Base-by-base conservation (phyloP, 2,888 invertebrate species). In the Drosophila kanekoi region DNA sequence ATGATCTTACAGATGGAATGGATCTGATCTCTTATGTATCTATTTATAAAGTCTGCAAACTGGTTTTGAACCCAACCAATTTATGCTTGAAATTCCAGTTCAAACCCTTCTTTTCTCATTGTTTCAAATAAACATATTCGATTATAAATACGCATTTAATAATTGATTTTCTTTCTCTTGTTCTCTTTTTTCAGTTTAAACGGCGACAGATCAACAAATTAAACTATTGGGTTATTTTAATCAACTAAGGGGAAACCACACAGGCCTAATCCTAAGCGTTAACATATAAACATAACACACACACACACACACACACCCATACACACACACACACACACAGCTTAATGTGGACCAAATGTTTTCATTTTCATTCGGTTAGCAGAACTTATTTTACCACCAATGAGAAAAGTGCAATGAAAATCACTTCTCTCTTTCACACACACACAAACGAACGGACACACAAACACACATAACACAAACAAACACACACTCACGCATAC, bases 251-350 rank as follows among this genome's bases (percentile, higher is more conserved):
- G 56, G 35, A 64, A 79, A 53, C 74, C 67, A 71, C 60, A 79
- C 67, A 77, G 74, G 65, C 70, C 37, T 81, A 73, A 63, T 49
- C 18, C 64, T 81, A 73, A 77, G 79, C 49, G 48, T 61, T 62
- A 43, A 56, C 13, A 37, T 59, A 63, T 13, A 47, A 28, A 43
- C 5, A 48, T 32, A 4, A 33, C 20, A 44, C 43, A 44, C 20
- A 28, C 43, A 44, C 28, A 45, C 33, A 61, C 13, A 33, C 0
- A 40, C 1, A 33, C 4, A 43, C 16, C 40, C 10, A 49, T 5
- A 49, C 20, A 49, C 37, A 16, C 51, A 38, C 38, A 16, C 14
- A 54, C 11, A 45, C 23, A 40, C 47, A 57, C 11, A 41, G 10
- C 40, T 61, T 20, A 64, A 20, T 33, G 62, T 53, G 43, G 48